Base-by-base conservation (phyloP, 2,113 vertebrate genomes). In the Galemys pyrenaicus region DNA sequence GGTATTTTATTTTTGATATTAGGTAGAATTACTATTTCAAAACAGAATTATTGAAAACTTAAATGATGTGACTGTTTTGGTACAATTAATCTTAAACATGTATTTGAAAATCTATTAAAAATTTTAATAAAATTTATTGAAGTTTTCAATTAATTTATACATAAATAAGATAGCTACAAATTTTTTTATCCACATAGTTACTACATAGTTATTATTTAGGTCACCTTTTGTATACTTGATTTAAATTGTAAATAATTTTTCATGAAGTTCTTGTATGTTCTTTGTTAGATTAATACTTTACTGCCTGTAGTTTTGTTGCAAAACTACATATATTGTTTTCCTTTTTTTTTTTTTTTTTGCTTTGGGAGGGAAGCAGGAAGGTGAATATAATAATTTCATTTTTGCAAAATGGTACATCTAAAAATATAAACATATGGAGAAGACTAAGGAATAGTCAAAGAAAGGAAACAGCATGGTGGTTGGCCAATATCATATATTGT, bases 261-360 rank as follows among this genome's bases (percentile, higher is more conserved):
- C 11, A 24, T 51, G 19, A 79, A 82, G 10, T 39, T 83, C 6
- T 89, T 90, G 4, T 62, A 8, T 12, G 9, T 64, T 90, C 3
- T 62, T 82, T 87, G 22, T 54, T 70, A 81, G 30, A 92, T 60
- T 89, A 86, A 89, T 84, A 87, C 32, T 92, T 91, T 91, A 75
- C 68, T 70, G 73, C 26, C 2, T 62, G 30, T 35, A 75, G 68
- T 79, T 90, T 77, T 75, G 32, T 87, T 81, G 24, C n/a, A n/a
- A n/a, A n/a, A n/a, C 58, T 87, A 16, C 8, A 37, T 20, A 26
- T 41, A 24, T 8, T 28, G 49, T 37, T 74, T 49, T 87, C n/a
- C n/a, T 41, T 54, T 32, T 37, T 5, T 75, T 2, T 3, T 51
- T 44, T n/a, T n/a, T n/a, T n/a, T n/a, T n/a, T n/a, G n/a, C n/a